phyloP scores from a whole-genome alignment of 2,797 vertebrate genomes.

The Thamnophis elegans region DNA sequence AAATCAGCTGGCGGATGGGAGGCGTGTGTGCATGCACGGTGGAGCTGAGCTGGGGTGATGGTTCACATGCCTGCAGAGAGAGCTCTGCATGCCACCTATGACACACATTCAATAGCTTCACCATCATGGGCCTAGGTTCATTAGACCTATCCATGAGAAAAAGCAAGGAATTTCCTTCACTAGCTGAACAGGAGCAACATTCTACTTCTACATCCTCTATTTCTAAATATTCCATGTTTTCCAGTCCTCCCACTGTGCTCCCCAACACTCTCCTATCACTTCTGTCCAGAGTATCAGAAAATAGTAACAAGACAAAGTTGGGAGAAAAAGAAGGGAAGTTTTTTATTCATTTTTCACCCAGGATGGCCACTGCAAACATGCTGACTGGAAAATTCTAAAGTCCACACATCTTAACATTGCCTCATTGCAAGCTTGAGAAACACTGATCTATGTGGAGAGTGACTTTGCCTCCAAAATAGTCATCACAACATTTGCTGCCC shows the following conservation, averaged over 20 bases:
- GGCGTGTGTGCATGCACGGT: too few relatives aligned
- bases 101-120: too few relatives aligned
- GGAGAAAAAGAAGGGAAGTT: neutral
- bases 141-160: neutral
- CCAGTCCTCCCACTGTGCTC: neutral
- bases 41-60: too few relatives aligned
- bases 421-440: neutral
- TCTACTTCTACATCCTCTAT: neutral
- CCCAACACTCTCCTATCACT: neutral
- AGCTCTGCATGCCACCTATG: too few relatives aligned
- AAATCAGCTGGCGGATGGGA: too few relatives aligned
- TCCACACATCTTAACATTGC: neutral
- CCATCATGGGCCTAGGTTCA: neutral
- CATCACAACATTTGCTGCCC: neutral
- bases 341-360: neutral
- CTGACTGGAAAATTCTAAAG: neutral
- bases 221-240: neutral
- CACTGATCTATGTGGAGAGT: neutral
- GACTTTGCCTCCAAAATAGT: neutral
- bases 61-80: too few relatives aligned
- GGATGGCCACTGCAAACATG: neutral
- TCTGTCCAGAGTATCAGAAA: neutral
- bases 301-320: neutral
- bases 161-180: neutral
- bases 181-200: neutral